Base-by-base conservation (phyloP, 2,888 invertebrate species). In the Erebia ligea region DNA sequence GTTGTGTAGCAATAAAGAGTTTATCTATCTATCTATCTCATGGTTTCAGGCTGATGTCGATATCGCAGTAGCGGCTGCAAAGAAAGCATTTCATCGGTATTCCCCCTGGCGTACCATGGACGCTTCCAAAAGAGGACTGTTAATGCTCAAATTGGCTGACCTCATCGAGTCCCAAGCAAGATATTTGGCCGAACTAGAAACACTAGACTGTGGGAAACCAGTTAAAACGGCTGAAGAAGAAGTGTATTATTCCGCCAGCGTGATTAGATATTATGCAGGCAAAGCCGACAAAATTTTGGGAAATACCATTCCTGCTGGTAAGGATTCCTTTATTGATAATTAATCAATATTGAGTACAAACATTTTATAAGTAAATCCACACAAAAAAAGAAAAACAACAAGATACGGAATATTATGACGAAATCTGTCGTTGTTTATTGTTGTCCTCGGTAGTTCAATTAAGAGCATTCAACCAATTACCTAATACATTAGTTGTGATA, bases 161-260 rank as follows among this genome's bases (percentile, higher is more conserved):
- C 94, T 98, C 0, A 94, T 98, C 71, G 95, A 96, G 77, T 94
- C 97, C 34, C 97, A 98, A 81, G 93, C 94, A 45, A 90, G 94
- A 17, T 95, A 96, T 74, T 84, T 98, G 73, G 97, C 97, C 3
- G 97, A 98, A 80, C 93, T 99, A 77, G 99, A 99, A 92, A 98
- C 99, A 0, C 86, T 98, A 74, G 98, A 99, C 86, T 98, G 98
- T 87, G 99, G 99, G 0, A 99, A 99, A 84, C 98, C 98, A 0
- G 98, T 96, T 79, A 91, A 94, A 45, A 90, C 94, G 73, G 95
- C 98, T 0, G 94, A 94, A 73, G 95, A 95, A 58, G 98, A 98
- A 85, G 88, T 97, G 0, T 94, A 94, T 10, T 90, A 91, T 73
- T 92, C 95, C 15, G 93, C 96, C 0, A 94, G 94, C 67, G 94